Conservation (phyloP, 1,140 invertebrate species). For the Drosophila chauvacae region DNA sequence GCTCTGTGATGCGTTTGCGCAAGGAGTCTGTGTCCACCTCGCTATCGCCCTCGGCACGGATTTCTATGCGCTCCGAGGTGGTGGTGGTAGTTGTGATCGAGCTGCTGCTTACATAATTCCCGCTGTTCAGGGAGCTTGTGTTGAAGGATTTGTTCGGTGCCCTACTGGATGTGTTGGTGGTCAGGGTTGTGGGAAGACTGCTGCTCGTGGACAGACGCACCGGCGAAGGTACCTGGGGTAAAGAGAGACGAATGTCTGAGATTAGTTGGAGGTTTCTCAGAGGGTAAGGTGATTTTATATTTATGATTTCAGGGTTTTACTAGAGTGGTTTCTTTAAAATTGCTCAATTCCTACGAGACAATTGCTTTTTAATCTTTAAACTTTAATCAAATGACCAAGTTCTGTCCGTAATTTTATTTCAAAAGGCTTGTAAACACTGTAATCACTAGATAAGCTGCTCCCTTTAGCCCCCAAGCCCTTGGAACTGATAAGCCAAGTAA, state of each 20-base stretch:
- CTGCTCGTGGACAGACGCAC: constrained; percentile 42
- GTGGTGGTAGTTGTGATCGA: constrained; percentile 63
- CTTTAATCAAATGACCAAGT: too few relatives aligned
- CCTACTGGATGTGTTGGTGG: constrained; percentile 70
- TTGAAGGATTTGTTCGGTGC: constrained; percentile 55
- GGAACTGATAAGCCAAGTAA: constrained; percentile 10
- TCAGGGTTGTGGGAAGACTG: constrained; percentile 69
- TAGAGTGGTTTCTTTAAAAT: not conserved
- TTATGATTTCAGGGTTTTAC: not conserved
- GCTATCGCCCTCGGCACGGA: constrained; percentile 54
- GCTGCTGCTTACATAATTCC: constrained; percentile 36
- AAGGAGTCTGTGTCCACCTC: constrained; percentile 67
- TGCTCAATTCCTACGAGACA: not conserved
- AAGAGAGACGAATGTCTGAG: not conserved
- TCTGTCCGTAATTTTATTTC: not conserved
- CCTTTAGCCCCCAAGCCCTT: not conserved
- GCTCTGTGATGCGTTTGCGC: constrained; percentile 66
- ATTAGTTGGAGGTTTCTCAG: not conserved
- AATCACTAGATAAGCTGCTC: constrained; percentile 6
- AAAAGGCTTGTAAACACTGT: not conserved
- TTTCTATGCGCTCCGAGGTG: constrained; percentile 66
- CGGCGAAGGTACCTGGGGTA: constrained; percentile 42
- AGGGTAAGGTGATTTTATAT: not conserved
- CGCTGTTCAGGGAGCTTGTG: constrained; percentile 71
- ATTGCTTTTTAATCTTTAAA: not conserved